Percentiles rank a stretch among this genome's conserved stretches.
Conservation (phyloP, 2,113 vertebrate species). For the Oriolus oriolus region DNA sequence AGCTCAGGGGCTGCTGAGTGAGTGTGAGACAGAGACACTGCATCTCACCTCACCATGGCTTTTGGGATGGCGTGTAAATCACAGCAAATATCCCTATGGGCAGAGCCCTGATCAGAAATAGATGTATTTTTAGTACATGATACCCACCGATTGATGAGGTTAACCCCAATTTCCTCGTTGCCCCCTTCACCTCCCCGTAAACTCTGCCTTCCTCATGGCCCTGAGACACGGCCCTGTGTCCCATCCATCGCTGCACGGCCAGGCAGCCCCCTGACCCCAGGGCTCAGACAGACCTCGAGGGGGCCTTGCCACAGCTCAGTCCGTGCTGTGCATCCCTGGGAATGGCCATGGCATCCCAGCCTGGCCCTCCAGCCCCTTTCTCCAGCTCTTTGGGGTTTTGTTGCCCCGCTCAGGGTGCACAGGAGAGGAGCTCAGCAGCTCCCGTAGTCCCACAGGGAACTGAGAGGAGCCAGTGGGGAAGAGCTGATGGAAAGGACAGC, state of each 20-base stretch:
- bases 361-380: neutral
- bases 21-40: neutral
- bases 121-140: neutral
- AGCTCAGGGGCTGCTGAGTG: neutral
- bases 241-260: neutral
- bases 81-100: neutral
- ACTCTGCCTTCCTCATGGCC: neutral
- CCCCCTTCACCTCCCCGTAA: neutral
- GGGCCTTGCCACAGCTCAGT: neutral
- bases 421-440: neutral
- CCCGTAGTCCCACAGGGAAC: neutral
- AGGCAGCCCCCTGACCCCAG: neutral
- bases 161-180: neutral
- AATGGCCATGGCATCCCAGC: neutral
- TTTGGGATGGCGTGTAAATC: neutral
- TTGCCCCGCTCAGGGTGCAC: neutral
- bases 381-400: neutral
- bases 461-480: neutral
- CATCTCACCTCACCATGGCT: neutral
- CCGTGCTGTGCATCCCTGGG: neutral
- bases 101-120: neutral
- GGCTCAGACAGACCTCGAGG: too few relatives aligned
- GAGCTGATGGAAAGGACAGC: neutral
- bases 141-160: neutral
- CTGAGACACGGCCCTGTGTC: rapidly evolving